Evolutionary conservation across 2,797 vertebrate genomes (phyloP).

Genomic region (Fringilla coelebs): DNA sequence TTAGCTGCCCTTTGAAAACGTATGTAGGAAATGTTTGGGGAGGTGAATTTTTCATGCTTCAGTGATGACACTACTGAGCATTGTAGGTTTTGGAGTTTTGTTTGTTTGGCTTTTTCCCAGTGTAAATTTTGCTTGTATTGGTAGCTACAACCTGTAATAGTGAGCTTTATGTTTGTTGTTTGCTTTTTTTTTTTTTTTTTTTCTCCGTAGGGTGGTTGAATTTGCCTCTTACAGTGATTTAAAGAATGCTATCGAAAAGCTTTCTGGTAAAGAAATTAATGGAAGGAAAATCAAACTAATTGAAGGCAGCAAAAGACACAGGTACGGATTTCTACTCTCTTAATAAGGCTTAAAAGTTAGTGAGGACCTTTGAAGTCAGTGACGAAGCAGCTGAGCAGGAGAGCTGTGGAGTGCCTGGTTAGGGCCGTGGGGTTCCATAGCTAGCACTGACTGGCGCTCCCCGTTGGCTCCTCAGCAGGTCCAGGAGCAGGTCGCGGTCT

Average conservation of each 20-base stretch:
- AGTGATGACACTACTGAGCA: not conserved
- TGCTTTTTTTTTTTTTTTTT: not conserved
- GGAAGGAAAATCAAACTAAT: conserved; percentile 97
- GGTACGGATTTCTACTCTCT: conserved; percentile 49
- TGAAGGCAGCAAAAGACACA: conserved; percentile 90
- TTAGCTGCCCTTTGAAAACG: not conserved
- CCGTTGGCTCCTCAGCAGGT: conserved; percentile 64
- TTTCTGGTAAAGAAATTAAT: conserved; percentile 97
- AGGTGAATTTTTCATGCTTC: not conserved
- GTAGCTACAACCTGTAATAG: not conserved
- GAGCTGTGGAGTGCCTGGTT: not conserved
- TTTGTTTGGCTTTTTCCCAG: accelerated
- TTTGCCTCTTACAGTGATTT: conserved; percentile 95
- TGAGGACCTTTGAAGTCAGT: accelerated
- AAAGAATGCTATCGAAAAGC: conserved; percentile 96
- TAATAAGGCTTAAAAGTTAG: accelerated
- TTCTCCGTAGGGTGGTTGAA: conserved; percentile 85
- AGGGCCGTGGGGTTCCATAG: accelerated
- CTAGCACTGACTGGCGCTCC: accelerated
- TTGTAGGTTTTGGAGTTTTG: not conserved
- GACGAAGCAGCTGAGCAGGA: accelerated
- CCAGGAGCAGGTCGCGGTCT: conserved; percentile 87
- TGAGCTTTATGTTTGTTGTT: not conserved
- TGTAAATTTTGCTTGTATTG: not conserved
- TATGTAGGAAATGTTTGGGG: not conserved